Evolutionary conservation across 2,797 vertebrate genomes (phyloP).

Genomic region (Rhabdophis nuchalis): DNA sequence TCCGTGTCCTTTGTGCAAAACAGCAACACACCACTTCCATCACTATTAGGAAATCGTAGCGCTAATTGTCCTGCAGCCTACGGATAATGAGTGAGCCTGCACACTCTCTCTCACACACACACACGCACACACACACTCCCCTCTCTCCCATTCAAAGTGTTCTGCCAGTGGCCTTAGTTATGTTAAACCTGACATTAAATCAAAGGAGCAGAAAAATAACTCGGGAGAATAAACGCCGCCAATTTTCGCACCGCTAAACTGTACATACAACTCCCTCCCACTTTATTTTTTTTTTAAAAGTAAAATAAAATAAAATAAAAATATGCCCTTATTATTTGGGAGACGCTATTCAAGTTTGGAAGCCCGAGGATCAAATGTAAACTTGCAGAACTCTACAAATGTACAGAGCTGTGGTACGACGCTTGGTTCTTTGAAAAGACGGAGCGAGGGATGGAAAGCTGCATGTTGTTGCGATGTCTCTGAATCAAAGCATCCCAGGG

Average conservation of each 20-base stretch:
- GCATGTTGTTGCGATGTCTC: background rate
- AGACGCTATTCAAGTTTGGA: background rate
- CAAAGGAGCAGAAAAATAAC: constrained; percentile 17
- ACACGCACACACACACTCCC: no score
- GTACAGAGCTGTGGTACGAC: background rate
- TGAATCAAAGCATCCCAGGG: background rate
- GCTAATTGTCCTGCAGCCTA: background rate
- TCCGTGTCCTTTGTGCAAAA: background rate
- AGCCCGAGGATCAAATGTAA: constrained; percentile 28
- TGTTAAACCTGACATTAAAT: constrained; percentile 11
- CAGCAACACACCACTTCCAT: background rate
- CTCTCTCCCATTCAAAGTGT: background rate
- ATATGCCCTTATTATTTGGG: constrained; percentile 32
- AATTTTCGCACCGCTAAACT: background rate
- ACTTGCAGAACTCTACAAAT: constrained; percentile 8
- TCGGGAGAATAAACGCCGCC: background rate
- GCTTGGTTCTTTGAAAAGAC: background rate
- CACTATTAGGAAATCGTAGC: background rate
- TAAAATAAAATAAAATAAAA: background rate
- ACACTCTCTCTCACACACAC: background rate
- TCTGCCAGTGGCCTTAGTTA: constrained; percentile 13
- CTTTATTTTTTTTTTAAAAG: no score
- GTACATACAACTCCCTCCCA: background rate
- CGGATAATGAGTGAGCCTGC: constrained; percentile 17
- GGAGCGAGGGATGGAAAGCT: background rate